Evolutionary conservation across 2,113 vertebrate genomes (phyloP), one percentile per base, ranked within the genome.

Genomic region (Nothocercus julius): DNA sequence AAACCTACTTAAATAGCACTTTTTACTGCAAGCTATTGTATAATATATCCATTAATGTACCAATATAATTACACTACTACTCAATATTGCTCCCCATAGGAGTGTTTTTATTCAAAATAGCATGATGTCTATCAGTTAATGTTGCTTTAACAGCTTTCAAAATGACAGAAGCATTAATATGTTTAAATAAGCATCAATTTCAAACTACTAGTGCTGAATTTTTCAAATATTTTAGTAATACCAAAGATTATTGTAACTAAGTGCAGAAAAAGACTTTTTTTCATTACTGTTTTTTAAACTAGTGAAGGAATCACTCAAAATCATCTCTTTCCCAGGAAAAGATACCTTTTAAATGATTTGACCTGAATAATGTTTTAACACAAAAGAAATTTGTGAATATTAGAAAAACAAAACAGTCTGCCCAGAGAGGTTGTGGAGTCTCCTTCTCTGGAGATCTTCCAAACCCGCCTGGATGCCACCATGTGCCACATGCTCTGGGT

Each of bases 21-120:
- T 67, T 67, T 61, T 20, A 25, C 20, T 30, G 21, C 3, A 59
- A 42, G 32, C 5, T 22, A 51, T 1, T 53, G 19, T 10, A 47
- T 16, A 53, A 69, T 21, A 49, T 18, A 61, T 34, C 13, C 63
- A 68, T 89, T 73, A 87, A 64, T 13, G 16, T 15, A 75, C 9
- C 40, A 66, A 17, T 10, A 44, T 53, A 80, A 85, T 53, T 59
- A 78, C 18, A 59, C 11, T 0, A 0, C 19, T 63, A 34, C 24
- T 1, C 19, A n/a, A 72, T 64, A 47, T 11, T 51, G 16, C 7
- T 54, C 9, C 20, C 32, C 0, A 1, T 12, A n/a, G 4, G 5
- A 81, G 8, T 67, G 40, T 25, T 75, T 93, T 70, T 40, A 74
- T 64, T 75, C 56, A 77, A 58, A 74, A 78, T 5, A 74, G 7